Evolutionary conservation across 23 tunicate genomes (phyloP), one percentile per base, ranked within the genome.

Genomic region (Ciona savignyi): DNA sequence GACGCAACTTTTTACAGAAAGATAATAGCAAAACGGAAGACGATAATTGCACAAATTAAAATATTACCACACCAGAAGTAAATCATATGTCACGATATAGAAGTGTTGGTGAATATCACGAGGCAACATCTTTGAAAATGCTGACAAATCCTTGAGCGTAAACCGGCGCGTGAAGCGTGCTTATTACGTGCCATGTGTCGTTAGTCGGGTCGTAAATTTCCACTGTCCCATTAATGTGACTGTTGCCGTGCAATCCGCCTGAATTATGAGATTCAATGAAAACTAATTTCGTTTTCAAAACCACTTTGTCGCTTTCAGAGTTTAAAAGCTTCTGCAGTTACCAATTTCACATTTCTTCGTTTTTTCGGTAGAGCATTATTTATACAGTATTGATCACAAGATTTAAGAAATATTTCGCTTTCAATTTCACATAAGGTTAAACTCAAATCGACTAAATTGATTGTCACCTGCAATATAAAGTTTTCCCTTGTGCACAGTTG

Each of bases 221-320:
- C 11, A 93, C 87, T 9, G 98, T 86, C n/a, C 98, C 93, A 65
- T 93, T 93, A 34, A 93, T 81, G 75, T 77, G 86, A 34, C 87
- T 84, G 81, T 93, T 93, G 1, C 98, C 93, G 64, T 93, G 98
- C 0, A 93, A 80, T 25, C 98, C 98, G 32, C 98, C 98, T 93
- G 48, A 33, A n/a, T n/a, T n/a, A n/a, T n/a, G n/a, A n/a, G n/a
- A n/a, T n/a, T n/a, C n/a, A n/a, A n/a, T n/a, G n/a, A n/a, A n/a
- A n/a, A n/a, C n/a, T n/a, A n/a, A n/a, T n/a, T n/a, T n/a, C n/a
- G n/a, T n/a, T n/a, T n/a, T n/a, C n/a, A n/a, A n/a, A n/a, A n/a
- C n/a, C n/a, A n/a, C n/a, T n/a, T n/a, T 56, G 60, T n/a, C 19
- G 61, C 61, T 49, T 49, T 49, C 15, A 49, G 20, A 49, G 15